Evolutionary conservation across 2,797 vertebrate genomes (phyloP).

Genomic region (Microhierax caerulescens): DNA sequence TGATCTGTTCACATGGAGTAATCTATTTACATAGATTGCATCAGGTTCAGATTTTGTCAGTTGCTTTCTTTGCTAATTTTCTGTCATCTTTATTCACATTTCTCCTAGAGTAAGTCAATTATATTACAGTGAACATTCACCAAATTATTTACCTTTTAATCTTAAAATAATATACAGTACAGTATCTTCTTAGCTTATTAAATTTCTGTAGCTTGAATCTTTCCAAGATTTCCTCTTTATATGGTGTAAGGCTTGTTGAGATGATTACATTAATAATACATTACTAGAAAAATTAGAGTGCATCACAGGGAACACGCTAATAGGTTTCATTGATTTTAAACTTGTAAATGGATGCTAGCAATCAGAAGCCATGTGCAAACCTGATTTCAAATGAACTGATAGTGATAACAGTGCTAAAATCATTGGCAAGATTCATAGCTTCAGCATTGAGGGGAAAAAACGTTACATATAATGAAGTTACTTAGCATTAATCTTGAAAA

Average conservation of each 20-base stretch:
- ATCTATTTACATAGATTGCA: not conserved
- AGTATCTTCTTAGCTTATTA: slow-evolving; percentile 35
- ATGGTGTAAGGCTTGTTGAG: not conserved
- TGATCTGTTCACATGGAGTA: not conserved
- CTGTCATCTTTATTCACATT: not conserved
- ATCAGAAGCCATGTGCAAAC: slow-evolving; percentile 67
- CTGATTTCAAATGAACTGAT: slow-evolving; percentile 51
- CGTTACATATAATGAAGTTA: not conserved
- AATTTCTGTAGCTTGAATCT: not conserved
- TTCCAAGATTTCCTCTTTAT: slow-evolving; percentile 50
- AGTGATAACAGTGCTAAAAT: slow-evolving; percentile 14
- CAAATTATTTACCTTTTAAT: slow-evolving; percentile 62
- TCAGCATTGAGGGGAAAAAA: not conserved
- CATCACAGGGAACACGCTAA: slow-evolving; percentile 61
- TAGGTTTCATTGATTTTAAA: slow-evolving; percentile 73
- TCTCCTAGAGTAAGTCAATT: not conserved
- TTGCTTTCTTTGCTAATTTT: not conserved
- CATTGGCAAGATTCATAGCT: slow-evolving; percentile 29
- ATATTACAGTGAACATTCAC: slow-evolving; percentile 10
- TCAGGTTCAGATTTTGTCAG: not conserved
- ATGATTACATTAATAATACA: slow-evolving; percentile 81
- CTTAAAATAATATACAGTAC: slow-evolving; percentile 39
- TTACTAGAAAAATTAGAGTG: slow-evolving; percentile 70
- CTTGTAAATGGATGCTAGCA: slow-evolving; percentile 65
- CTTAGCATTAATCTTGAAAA: slow-evolving; percentile 20